Evolutionary conservation across 2,113 vertebrate species (phyloP), one percentile per base, ranked within the genome.

Genomic region (Panurus biarmicus): DNA sequence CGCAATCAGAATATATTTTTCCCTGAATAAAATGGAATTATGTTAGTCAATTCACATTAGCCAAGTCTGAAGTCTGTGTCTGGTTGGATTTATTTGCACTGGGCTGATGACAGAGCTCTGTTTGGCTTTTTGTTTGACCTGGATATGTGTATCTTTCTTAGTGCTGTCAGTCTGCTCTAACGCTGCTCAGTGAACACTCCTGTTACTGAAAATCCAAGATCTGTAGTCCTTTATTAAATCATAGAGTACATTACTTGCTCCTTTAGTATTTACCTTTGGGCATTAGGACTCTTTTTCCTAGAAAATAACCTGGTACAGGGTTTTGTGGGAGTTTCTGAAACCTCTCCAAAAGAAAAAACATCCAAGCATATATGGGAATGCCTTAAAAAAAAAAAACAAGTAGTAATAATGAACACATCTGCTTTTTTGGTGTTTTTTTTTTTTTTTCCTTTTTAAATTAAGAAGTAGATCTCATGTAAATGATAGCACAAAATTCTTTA

Each of bases 21-120:
- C 92, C 96, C 92, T 93, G 84, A 86, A 70, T 96, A 92, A 95
- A 97, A 94, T 76, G 85, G 73, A 90, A 93, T 96, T 93, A 36
- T 76, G 28, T 97, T 96, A 97, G 97, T 97, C 97, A 96, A 72
- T 95, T 96, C 18, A 1, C 45, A 94, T 97, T 97, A 97, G 94
- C 74, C 47, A 57, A 92, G 95, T 82, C 87, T 93, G 93, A 93
- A 48, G 93, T 42, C 96, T 82, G 77, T 82, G 96, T 97, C 97
- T 90, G 82, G 57, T 93, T 96, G 92, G 91, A 97, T 98, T 97
- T 96, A 64, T 92, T 90, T 96, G 85, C 76, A n/a, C 85, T 91
- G 89, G 91, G 83, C 82, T 95, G 94, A 62, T 90, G 82, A 57
- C 60, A 76, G 44, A 79, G 76, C 81, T 88, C 85, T 24, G 6